Base-by-base conservation (phyloP, 2,888 invertebrate species). In the Synanthedon tipuliformis region DNA sequence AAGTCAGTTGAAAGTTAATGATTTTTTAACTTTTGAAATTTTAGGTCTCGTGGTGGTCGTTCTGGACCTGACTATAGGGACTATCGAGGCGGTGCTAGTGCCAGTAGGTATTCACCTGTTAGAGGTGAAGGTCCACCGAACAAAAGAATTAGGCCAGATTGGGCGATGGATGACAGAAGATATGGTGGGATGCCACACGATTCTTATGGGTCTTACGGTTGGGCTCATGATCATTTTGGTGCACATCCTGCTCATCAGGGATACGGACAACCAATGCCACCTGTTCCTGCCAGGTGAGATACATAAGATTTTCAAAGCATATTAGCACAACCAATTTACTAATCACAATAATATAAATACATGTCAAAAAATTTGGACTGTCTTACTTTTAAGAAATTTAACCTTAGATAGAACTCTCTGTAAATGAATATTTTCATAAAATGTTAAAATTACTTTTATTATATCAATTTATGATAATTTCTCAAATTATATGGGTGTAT, bases 21-120 rank as follows among this genome's bases (percentile, higher is more conserved):
- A 23, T 34, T 34, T 34, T 34, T 34, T 34, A 34, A 34, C 34
- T 34, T 34, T 34, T 10, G 45, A 13, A 15, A 7, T 49, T 12
- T 23, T 16, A 83, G 86, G 65, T 73, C 83, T 61, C 81, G 87
- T 52, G 90, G 94, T 60, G 92, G 92, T 52, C 90, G 95, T 58
- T 90, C 93, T 18, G 89, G 94, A 15, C 93, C 94, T 2, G 93
- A 94, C 69, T 92, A 93, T 61, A 89, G 94, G 55, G 95, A 95
- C 57, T 95, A 94, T 68, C 88, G 94, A 1, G 90, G 90, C 3
- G 92, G 92, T 3, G 90, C 89, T 1, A 89, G 91, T 41, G 90
- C 93, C 40, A 92, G 91, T 58, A 81, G 93, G 34, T 92, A 93
- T 64, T 94, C 94, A 0, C 94, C 94, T 1, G 92, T 93, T 18